Evolutionary conservation across 2,888 invertebrate species (phyloP).

Genomic region (Heteromurus nitidus): DNA sequence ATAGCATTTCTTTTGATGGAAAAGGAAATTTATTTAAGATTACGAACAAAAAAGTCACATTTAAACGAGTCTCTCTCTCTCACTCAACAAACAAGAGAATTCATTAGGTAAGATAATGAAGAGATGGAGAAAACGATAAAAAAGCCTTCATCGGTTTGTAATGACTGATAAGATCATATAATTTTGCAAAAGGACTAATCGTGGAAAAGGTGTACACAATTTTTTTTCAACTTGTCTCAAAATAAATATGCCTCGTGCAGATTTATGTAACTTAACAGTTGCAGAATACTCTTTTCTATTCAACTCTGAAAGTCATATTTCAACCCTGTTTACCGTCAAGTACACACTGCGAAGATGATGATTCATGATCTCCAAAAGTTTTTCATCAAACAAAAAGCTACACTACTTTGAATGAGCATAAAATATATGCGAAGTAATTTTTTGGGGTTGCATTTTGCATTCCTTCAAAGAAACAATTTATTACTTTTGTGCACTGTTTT

Average conservation of each 20-base stretch:
- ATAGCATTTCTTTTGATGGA: too few relatives aligned
- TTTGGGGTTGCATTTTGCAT: not conserved
- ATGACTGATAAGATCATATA: not conserved
- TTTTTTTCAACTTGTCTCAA: too few relatives aligned
- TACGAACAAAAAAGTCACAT: too few relatives aligned
- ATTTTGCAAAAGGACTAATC: not conserved
- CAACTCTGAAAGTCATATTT: not conserved
- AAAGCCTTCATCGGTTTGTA: constrained; percentile 11
- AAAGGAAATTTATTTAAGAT: too few relatives aligned
- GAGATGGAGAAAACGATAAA: not conserved
- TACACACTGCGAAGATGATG: not conserved
- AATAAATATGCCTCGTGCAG: too few relatives aligned
- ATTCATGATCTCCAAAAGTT: not conserved
- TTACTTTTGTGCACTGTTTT: not conserved
- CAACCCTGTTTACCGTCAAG: not conserved
- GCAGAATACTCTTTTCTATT: too few relatives aligned
- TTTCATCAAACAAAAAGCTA: not conserved
- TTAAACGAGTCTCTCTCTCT: too few relatives aligned
- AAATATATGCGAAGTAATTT: too few relatives aligned
- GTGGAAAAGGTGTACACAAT: too few relatives aligned
- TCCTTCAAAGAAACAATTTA: not conserved
- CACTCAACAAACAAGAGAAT: too few relatives aligned
- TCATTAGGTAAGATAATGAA: not conserved
- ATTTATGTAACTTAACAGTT: too few relatives aligned
- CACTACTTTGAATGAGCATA: too few relatives aligned